Conservation (phyloP, 2,888 invertebrate genomes). For the Scaptomyza polygonia region DNA sequence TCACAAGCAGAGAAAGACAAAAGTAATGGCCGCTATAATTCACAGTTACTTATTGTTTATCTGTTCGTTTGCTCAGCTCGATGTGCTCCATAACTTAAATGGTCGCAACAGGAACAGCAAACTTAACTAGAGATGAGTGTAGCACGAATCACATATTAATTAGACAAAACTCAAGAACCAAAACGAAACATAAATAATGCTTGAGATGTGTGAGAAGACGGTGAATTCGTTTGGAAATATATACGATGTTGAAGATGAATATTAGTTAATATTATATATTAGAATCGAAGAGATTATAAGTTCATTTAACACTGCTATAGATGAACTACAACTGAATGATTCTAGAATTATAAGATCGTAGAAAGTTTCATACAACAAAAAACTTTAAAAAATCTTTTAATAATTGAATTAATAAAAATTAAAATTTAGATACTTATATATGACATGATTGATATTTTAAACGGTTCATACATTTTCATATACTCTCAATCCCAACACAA, state of each 20-base stretch:
- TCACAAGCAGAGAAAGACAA: conserved; percentile 52
- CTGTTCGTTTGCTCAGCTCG: conserved; percentile 77
- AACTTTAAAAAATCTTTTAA: too few relatives aligned
- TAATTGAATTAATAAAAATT: too few relatives aligned
- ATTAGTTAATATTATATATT: too few relatives aligned
- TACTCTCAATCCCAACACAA: background rate
- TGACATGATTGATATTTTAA: too few relatives aligned
- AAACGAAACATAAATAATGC: background rate
- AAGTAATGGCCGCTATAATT: conserved; percentile 81
- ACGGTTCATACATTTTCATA: too few relatives aligned
- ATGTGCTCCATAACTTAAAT: conserved; percentile 78
- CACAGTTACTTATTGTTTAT: conserved; percentile 83
- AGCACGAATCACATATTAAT: conserved; percentile 32
- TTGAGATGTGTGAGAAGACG: too few relatives aligned
- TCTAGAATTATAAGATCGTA: too few relatives aligned
- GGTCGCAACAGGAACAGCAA: conserved; percentile 48
- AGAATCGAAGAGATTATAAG: too few relatives aligned
- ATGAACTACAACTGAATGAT: too few relatives aligned
- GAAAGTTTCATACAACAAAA: too few relatives aligned
- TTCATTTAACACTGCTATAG: too few relatives aligned
- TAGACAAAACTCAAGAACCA: conserved; percentile 4
- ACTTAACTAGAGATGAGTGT: conserved; percentile 32
- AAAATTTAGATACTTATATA: too few relatives aligned
- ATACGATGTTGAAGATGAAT: background rate
- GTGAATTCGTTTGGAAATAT: background rate